Evolutionary conservation across 2,113 vertebrate genomes (phyloP).

Genomic region (Xenus cinereus): DNA sequence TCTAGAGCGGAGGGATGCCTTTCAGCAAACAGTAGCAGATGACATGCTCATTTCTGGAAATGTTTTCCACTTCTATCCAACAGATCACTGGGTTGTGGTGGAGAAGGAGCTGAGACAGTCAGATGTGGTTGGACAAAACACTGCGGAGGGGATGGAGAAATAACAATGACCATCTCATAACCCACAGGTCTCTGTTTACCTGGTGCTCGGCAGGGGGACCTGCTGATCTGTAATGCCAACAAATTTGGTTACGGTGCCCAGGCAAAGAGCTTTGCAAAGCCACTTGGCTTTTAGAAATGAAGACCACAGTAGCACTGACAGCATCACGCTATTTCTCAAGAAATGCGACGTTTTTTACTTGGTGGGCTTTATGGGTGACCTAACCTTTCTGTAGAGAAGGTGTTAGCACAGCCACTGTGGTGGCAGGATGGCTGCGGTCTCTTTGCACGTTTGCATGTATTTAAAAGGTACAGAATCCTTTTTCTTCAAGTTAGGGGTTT

Average conservation of each 20-base stretch:
- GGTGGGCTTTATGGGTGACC: neutral
- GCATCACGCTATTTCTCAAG: neutral
- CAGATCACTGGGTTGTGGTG: constrained; percentile 24
- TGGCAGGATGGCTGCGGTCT: neutral
- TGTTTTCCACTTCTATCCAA: constrained; percentile 59
- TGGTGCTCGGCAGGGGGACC: neutral
- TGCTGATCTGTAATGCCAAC: neutral
- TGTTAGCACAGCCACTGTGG: rapidly evolving
- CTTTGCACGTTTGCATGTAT: neutral
- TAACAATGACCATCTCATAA: neutral
- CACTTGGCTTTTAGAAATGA: neutral
- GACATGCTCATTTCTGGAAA: constrained; percentile 67
- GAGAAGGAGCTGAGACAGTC: neutral
- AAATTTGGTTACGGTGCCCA: neutral
- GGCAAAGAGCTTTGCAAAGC: neutral
- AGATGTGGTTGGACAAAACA: neutral
- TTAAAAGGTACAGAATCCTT: neutral
- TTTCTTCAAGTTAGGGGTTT: neutral
- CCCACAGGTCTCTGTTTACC: neutral
- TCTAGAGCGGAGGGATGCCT: constrained; percentile 57
- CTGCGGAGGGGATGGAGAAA: neutral
- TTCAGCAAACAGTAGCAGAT: constrained; percentile 74
- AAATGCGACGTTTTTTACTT: neutral
- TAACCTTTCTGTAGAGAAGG: neutral
- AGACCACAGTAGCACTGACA: neutral